Conservation (phyloP, 1,140 invertebrate species). For the Maniola jurtina region DNA sequence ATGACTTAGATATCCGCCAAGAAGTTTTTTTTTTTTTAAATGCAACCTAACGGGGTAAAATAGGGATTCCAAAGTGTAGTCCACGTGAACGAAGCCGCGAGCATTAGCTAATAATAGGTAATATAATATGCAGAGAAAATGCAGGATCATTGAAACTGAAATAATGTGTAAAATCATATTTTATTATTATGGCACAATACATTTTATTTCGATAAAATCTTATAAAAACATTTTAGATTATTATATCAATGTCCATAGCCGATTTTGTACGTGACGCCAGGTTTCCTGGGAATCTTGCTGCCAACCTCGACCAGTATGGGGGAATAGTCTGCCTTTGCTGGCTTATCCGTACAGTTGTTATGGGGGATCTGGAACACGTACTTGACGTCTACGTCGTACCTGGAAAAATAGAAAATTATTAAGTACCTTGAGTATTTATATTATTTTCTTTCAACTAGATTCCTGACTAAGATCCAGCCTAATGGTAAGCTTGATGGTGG, state of each 20-base stretch:
- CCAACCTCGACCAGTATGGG: conserved; percentile 58
- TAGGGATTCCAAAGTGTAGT: neutral
- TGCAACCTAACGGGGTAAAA: too few relatives aligned
- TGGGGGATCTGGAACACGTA: conserved; percentile 91
- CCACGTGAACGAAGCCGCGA: too few relatives aligned
- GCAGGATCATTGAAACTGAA: too few relatives aligned
- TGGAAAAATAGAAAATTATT: conserved; percentile 41
- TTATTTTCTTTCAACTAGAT: too few relatives aligned
- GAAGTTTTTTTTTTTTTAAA: too few relatives aligned
- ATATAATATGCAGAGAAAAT: too few relatives aligned
- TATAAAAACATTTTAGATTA: neutral
- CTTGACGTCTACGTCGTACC: conserved; percentile 88
- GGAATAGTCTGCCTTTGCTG: conserved; percentile 45
- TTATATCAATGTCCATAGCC: conserved; percentile 40
- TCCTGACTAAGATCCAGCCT: too few relatives aligned
- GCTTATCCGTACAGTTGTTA: conserved; percentile 79
- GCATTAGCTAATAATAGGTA: too few relatives aligned
- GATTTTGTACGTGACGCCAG: conserved; percentile 59
- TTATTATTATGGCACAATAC: too few relatives aligned
- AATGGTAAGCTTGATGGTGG: too few relatives aligned
- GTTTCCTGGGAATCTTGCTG: conserved; percentile 53
- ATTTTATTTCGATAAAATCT: neutral
- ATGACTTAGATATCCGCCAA: too few relatives aligned
- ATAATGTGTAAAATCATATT: too few relatives aligned
- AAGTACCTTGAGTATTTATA: neutral